Evolutionary conservation across 2,113 vertebrate genomes (phyloP), one percentile per base, ranked within the genome.

Genomic region (Phrynocephalus versicolor): DNA sequence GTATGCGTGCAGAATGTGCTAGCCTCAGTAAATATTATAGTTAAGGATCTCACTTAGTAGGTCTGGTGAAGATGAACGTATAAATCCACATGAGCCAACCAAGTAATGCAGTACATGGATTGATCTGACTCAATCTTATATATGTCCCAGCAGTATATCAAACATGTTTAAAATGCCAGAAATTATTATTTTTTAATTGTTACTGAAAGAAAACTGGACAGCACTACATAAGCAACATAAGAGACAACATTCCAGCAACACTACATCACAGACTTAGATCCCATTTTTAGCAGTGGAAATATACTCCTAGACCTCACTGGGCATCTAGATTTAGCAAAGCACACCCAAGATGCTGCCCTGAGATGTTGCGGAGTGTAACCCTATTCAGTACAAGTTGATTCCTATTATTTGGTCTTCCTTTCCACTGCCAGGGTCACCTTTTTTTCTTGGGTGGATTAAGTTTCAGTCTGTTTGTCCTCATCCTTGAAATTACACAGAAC

Each of bases 121-220:
- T 45, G 12, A 41, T 45, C 64, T 67, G 27, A 67, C 6, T 81
- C 35, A 30, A 1, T 65, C 19, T 15, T 1, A 65, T 25, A 21
- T 8, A 80, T 39, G 27, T 65, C 25, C 60, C 21, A 62, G 21
- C 2, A 6, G 18, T 62, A 81, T 82, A 84, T 89, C 62, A 73
- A n/a, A 37, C 67, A 25, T 78, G 6, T 14, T 81, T 79, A 30
- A 85, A 86, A n/a, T 88, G 84, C 0, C 27, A 67, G 30, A 67
- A 79, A 74, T 45, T 75, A 33, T 45, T 23, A n/a, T 69, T 16
- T 37, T 51, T 6, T 80, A 71, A 16, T 39, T 78, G 1, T 73
- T 84, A 81, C 57, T 30, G 60, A 84, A 92, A 84, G 5, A 71
- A 39, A 75, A 39, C 70, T 74, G 3, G 74, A 8, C 10, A 51